Conservation (phyloP, 2,797 vertebrate genomes). For the Oceanodroma leucorhoa region DNA sequence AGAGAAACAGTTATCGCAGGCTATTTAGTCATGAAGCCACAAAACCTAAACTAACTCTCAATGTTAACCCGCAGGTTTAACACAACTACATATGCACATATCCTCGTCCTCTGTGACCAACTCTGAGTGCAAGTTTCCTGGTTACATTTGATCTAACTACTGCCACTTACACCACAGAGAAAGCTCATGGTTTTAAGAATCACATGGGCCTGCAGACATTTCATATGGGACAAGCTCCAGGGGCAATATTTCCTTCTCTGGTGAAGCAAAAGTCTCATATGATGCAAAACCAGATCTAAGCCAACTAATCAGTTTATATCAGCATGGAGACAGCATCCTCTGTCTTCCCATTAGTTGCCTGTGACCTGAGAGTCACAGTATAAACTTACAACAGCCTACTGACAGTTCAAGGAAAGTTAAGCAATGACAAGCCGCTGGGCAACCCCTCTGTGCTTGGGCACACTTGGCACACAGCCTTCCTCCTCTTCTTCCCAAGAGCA, state of each 20-base stretch:
- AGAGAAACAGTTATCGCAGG: not conserved
- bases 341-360: not conserved
- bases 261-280: not conserved
- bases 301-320: not conserved
- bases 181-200: not conserved
- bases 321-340: not conserved
- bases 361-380: not conserved
- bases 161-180: not conserved
- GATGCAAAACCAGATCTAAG: not conserved
- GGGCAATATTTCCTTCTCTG: not conserved
- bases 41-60: not conserved
- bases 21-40: not conserved
- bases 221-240: not conserved
- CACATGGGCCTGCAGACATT: not conserved
- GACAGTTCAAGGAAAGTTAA: not conserved
- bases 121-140: not conserved
- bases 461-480: not conserved
- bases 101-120: not conserved
- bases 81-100: fast-evolving
- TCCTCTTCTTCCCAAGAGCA: constrained; percentile 17
- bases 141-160: not conserved
- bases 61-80: not conserved
- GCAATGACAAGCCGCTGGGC: not conserved
- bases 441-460: not conserved
- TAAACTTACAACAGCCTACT: constrained; percentile 32